A percentile compares a stretch with the other conserved stretches of the same genome.
phyloP scores from a whole-genome alignment of 2,113 vertebrate species.

The Alligator mississippiensis region DNA sequence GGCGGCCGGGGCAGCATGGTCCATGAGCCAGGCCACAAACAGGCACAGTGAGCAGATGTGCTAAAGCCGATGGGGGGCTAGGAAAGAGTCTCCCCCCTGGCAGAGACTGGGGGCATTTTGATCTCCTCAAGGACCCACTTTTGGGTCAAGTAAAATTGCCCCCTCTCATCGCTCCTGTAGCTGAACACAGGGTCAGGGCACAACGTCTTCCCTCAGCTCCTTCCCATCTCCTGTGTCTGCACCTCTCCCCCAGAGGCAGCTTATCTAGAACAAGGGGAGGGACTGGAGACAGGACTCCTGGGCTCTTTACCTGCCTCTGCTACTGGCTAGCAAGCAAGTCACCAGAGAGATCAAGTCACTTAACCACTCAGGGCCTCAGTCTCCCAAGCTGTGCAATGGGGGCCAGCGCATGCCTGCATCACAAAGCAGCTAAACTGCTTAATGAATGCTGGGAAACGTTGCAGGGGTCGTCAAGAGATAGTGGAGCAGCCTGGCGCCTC shows the following conservation, averaged over 20 bases:
- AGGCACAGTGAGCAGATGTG: background rate
- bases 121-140: background rate
- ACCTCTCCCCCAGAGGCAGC: fast-evolving
- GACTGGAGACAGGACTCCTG: background rate
- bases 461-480: background rate
- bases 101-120: fast-evolving
- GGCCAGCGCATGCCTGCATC: fast-evolving
- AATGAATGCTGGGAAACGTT: background rate
- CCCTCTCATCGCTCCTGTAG: fast-evolving
- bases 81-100: fast-evolving
- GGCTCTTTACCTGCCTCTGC: background rate
- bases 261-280: background rate
- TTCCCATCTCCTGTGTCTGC: background rate
- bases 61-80: fast-evolving
- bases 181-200: background rate
- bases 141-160: fast-evolving
- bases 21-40: fast-evolving
- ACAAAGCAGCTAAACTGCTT: background rate
- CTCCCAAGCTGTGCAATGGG: background rate
- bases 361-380: background rate
- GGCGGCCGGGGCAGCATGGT: background rate
- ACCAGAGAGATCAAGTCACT: background rate
- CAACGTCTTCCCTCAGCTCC: fast-evolving
- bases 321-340: background rate
- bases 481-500: too few relatives aligned